phyloP scores from a whole-genome alignment of 2,888 invertebrate species.

The Glaucopsyche alexis region DNA sequence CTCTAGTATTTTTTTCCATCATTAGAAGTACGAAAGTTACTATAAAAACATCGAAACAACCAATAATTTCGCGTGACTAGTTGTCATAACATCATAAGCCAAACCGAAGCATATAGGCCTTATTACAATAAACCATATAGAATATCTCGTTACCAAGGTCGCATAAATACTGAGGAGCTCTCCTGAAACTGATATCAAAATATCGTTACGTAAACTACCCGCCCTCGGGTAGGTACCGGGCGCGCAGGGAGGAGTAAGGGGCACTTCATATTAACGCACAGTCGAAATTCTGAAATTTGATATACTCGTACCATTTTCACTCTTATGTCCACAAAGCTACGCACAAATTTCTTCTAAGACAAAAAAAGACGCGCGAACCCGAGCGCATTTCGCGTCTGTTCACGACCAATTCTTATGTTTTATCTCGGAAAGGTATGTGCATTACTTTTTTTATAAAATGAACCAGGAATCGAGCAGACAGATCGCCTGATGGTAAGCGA shows the following conservation, averaged over 20 bases:
- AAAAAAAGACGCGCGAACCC: too few species aligned
- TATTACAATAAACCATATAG: neutral
- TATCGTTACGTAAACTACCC: conserved; percentile 13
- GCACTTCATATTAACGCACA: neutral
- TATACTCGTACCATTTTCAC: too few species aligned
- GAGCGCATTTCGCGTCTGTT: too few species aligned
- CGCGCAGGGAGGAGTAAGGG: neutral
- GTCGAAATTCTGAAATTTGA: neutral
- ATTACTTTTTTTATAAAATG: too few species aligned
- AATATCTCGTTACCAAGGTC: conserved; percentile 19
- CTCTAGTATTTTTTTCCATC: too few species aligned
- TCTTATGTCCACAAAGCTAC: too few species aligned
- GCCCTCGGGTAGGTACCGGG: neutral
- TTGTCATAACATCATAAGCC: too few species aligned
- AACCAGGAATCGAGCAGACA: too few species aligned
- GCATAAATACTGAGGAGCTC: conserved; percentile 6
- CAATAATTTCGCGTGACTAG: neutral
- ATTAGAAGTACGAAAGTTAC: neutral
- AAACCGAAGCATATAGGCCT: neutral
- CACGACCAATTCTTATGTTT: too few species aligned
- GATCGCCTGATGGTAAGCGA: too few species aligned
- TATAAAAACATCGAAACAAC: neutral
- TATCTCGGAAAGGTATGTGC: too few species aligned
- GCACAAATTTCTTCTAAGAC: too few species aligned
- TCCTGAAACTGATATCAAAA: conserved; percentile 14